Percentiles rank a stretch among this genome's conserved stretches.
Evolutionary conservation across 2,113 vertebrate genomes (phyloP).

Genomic region (Furnarius figulus): DNA sequence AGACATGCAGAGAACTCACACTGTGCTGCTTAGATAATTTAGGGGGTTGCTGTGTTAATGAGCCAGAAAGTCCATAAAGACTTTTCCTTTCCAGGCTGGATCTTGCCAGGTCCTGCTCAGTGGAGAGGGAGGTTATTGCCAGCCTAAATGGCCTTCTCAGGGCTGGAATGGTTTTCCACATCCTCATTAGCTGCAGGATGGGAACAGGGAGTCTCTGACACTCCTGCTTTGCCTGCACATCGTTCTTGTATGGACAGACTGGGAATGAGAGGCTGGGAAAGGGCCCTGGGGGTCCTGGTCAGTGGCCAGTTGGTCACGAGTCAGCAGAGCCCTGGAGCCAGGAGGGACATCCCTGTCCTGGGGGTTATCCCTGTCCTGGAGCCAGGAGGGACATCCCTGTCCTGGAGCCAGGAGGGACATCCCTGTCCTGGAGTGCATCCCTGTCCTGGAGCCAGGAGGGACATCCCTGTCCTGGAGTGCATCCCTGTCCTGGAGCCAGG

Average conservation of each 20-base stretch:
- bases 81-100: neutral
- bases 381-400: no score
- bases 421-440: no score
- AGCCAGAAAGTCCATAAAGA: neutral
- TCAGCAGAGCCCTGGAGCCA: neutral
- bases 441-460: no score
- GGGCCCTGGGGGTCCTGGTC: neutral
- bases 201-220: no score
- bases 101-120: neutral
- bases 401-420: no score
- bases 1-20: neutral
- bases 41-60: neutral
- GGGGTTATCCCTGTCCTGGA: no score
- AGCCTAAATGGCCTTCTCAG: neutral
- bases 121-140: neutral
- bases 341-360: no score
- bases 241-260: fast-evolving
- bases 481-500: no score
- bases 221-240: no score
- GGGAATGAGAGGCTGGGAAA: neutral
- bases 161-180: neutral
- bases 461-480: no score
- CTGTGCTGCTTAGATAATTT: neutral
- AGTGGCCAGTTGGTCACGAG: neutral
- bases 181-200: neutral